Percentiles rank a stretch among this genome's conserved stretches.
Evolutionary conservation across 2,113 vertebrate species (phyloP).

Genomic region (Pterocles gutturalis): DNA sequence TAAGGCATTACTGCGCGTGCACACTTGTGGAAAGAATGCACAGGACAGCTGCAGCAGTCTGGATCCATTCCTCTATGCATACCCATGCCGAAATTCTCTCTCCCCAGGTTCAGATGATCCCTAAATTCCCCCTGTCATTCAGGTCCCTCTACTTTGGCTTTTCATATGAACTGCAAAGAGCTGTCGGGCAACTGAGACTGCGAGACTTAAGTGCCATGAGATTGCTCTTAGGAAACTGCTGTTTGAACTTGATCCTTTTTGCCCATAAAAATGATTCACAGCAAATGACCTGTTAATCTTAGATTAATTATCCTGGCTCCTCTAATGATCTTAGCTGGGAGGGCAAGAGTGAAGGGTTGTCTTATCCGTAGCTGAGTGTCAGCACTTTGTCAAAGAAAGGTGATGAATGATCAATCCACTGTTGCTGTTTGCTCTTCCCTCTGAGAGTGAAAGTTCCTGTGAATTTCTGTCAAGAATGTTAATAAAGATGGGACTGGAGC

Average conservation of each 20-base stretch:
- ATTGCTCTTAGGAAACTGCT: neutral
- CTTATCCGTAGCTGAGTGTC: neutral
- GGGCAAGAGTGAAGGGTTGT: neutral
- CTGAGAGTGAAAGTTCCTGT: neutral
- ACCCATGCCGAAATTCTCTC: neutral
- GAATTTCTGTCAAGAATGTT: neutral
- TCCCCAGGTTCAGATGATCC: neutral
- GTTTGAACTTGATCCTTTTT: slow-evolving; percentile 20
- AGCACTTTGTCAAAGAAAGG: slow-evolving; percentile 15
- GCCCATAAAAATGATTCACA: slow-evolving; percentile 40
- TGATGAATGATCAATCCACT: neutral
- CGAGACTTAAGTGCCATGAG: neutral
- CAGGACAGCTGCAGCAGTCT: neutral
- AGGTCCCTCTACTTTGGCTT: neutral
- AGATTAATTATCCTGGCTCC: slow-evolving; percentile 32
- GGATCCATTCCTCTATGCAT: neutral
- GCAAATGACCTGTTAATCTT: slow-evolving; percentile 10
- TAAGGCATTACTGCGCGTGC: neutral
- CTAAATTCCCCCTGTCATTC: neutral
- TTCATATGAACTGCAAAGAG: neutral
- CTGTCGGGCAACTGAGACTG: neutral
- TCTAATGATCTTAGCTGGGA: neutral
- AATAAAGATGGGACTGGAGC: neutral
- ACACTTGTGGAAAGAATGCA: neutral
- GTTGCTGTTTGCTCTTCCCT: neutral